phyloP scores from a whole-genome alignment of 2,888 invertebrate genomes.

The Drosophila prostipennis region DNA sequence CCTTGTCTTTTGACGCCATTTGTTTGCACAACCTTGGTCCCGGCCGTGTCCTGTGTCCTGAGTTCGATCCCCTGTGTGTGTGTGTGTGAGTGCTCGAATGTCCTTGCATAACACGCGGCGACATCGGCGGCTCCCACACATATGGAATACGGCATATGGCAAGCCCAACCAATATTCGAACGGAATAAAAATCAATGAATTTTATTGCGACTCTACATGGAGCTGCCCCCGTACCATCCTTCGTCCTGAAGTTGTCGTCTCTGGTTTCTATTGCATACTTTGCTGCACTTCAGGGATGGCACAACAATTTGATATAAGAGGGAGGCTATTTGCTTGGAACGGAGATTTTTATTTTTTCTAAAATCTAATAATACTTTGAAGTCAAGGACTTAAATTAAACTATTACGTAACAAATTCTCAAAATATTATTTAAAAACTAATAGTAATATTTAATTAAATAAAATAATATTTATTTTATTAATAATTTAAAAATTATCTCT shows the following conservation, averaged over 20 bases:
- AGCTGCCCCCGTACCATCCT: slow-evolving; percentile 2
- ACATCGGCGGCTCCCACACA: slow-evolving; percentile 36
- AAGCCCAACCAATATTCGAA: slow-evolving; percentile 64
- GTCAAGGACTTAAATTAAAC: too few relatives aligned
- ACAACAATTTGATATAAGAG: background rate
- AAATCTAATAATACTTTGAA: too few relatives aligned
- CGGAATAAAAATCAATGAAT: slow-evolving; percentile 70
- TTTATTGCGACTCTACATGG: slow-evolving; percentile 57
- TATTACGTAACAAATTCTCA: too few relatives aligned
- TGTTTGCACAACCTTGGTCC: slow-evolving; percentile 72
- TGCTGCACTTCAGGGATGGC: slow-evolving; percentile 36
- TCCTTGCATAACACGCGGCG: slow-evolving; percentile 45
- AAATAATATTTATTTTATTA: too few relatives aligned
- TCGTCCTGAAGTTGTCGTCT: slow-evolving; percentile 10
- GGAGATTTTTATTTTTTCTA: too few relatives aligned
- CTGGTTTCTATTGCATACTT: slow-evolving; percentile 21
- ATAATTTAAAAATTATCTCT: too few relatives aligned
- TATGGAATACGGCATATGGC: slow-evolving; percentile 35
- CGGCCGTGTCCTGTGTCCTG: slow-evolving; percentile 9
- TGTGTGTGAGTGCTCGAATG: slow-evolving; percentile 13
- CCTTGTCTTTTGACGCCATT: slow-evolving; percentile 73
- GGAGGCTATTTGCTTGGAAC: too few relatives aligned
- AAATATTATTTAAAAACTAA: too few relatives aligned
- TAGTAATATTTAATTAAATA: too few relatives aligned
- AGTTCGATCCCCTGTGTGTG: background rate